Conservation (phyloP, 92 coral and sea anemone genomes). For the Palythoa caribaeorum region DNA sequence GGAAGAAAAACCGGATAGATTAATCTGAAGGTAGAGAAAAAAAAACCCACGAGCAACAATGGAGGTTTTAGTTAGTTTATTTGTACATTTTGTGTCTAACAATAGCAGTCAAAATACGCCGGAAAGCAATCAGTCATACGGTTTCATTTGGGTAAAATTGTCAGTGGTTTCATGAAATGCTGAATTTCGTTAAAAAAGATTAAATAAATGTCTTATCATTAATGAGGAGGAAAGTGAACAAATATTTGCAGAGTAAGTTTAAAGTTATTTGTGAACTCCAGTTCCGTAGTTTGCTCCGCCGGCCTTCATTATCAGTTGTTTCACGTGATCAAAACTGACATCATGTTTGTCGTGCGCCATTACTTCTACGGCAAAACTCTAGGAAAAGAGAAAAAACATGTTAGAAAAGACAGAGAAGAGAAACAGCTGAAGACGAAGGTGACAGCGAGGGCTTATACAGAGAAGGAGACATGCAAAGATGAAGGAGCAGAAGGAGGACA, state of each 20-base stretch:
- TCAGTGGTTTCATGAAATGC: background rate
- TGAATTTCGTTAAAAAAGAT: background rate
- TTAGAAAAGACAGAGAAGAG: background rate
- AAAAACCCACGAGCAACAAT: constrained; percentile 55
- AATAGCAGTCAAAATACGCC: background rate
- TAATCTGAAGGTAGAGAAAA: no score
- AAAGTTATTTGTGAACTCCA: constrained; percentile 49
- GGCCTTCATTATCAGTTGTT: constrained; percentile 72
- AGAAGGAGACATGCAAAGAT: no score
- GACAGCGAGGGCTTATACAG: background rate
- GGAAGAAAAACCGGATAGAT: no score
- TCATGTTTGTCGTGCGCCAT: constrained; percentile 77
- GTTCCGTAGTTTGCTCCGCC: constrained; percentile 98
- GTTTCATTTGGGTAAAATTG: background rate
- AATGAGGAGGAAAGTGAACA: background rate
- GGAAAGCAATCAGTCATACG: background rate
- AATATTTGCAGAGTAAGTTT: background rate
- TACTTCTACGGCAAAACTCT: constrained; percentile 94
- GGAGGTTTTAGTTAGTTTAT: background rate
- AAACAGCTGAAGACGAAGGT: background rate
- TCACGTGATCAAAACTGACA: constrained; percentile 64
- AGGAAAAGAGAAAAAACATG: background rate
- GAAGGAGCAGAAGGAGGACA: no score
- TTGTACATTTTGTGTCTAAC: background rate
- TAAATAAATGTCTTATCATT: background rate